Evolutionary conservation across 2,888 invertebrate genomes (phyloP), one percentile per base, ranked within the genome.

Genomic region (Petrophora chlorosata): DNA sequence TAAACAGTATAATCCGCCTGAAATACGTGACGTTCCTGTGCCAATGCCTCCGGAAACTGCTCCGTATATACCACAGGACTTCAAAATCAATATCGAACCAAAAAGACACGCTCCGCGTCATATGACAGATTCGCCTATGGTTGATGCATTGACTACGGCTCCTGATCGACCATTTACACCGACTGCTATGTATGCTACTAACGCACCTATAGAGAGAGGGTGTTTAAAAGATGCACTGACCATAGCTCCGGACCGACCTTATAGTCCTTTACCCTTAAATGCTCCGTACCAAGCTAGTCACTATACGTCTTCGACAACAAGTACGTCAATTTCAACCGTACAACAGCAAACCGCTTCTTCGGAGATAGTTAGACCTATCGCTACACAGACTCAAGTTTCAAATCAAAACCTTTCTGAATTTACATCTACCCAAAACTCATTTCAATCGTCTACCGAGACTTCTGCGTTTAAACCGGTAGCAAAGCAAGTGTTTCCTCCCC

Each of bases 91-190:
- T 33, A 87, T 92, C 69, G 91, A 91, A 64, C 90, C 92, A 15
- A 91, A 91, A 65, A 66, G 83, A 14, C 8, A 23, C 8, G 16
- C 26, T 35, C 69, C 76, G 10, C 78, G 85, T 53, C 76, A 79
- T n/a, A 62, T 86, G 39, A 83, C 91, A 22, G 85, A 91, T 28
- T 94, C 94, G 34, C 93, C 94, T 7, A 91, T 95, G 68, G 90
- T 94, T 5, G 91, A 92, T 42, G 95, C 95, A 8, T 78, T 95
- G 39, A 94, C 92, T 10, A 94, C 93, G 13, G 94, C 94, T 3
- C 93, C 95, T 0, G 92, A 93, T 29, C 86, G 92, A 51, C 90
- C 92, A 3, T 93, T 91, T 53, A 93, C 92, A 7, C 93, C 93
- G 0, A 84, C 92, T 15, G 90, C 47, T 25, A 47, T 49, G 10